Evolutionary conservation across 2,888 invertebrate species (phyloP), one percentile per base, ranked within the genome.

Genomic region (Papilio demoleus): DNA sequence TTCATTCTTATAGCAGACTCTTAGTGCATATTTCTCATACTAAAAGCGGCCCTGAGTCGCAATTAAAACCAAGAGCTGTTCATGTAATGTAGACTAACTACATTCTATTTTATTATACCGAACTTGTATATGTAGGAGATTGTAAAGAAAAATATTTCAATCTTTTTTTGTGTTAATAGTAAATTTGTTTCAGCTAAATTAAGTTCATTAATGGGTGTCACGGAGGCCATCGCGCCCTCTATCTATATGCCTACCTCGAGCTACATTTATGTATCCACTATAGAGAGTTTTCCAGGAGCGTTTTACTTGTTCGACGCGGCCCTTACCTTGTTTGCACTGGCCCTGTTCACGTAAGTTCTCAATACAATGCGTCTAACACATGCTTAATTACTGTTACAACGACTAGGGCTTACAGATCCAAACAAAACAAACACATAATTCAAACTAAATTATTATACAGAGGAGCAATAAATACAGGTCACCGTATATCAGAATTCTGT

Each of bases 211-310:
- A 92, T 94, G 61, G 94, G 94, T 14, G 92, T 94, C 64, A 90
- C 90, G 62, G 94, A 94, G 75, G 93, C 94, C 0, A 79, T 94
- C 62, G 94, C 93, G 0, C 93, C 93, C 0, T 92, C 93, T 0
- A 84, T 94, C 62, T 92, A 93, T 77, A 92, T 92, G 82, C 94
- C 94, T 0, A 79, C 93, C 2, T 94, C 94, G 19, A 94, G 93
- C 72, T 87, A 83, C 61, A 92, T 94, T 73, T 94, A 94, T 78
- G 84, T 88, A 65, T 79, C 83, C 14, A 94, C 94, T 0, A 86
- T 93, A 12, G 83, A 91, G 38, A 85, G 76, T 0, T 90, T 93
- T 65, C 93, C 94, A 0, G 92, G 94, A 0, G 93, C 93, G 0
- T 94, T 93, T 76, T 94, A 94, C 75, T 83, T 93, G 74, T 88